phyloP scores from a whole-genome alignment of 2,888 invertebrate genomes.

The Erannis defoliaria region DNA sequence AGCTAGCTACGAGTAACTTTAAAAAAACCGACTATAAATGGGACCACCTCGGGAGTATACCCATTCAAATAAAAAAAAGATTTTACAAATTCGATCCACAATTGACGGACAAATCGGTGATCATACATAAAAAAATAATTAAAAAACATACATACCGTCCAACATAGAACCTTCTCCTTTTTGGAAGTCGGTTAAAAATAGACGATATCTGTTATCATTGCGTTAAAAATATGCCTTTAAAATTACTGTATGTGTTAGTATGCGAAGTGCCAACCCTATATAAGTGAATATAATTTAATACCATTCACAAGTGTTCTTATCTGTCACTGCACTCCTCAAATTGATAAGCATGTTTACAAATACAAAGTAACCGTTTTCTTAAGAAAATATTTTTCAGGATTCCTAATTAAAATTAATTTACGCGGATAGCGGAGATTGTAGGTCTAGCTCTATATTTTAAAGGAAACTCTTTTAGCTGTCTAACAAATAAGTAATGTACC shows the following conservation, averaged over 20 bases:
- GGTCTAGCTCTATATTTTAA: neutral
- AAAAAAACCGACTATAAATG: no score
- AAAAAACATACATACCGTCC: no score
- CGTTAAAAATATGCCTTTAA: neutral
- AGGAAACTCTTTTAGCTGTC: neutral
- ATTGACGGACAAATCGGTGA: no score
- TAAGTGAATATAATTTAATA: slow-evolving; percentile 39
- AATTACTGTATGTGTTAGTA: neutral
- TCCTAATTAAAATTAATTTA: neutral
- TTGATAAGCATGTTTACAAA: slow-evolving; percentile 39
- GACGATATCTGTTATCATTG: no score
- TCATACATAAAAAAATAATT: no score
- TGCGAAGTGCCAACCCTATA: slow-evolving; percentile 8
- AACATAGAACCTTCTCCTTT: no score
- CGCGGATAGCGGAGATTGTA: neutral
- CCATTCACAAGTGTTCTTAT: slow-evolving; percentile 56
- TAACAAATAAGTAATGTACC: neutral
- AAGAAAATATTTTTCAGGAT: neutral
- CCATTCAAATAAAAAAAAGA: no score
- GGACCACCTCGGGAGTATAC: no score
- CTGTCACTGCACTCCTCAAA: slow-evolving; percentile 71
- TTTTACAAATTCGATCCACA: no score
- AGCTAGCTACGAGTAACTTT: no score
- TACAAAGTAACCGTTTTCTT: slow-evolving; percentile 7
- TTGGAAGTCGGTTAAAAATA: no score